Base-by-base conservation (phyloP, 1,140 invertebrate species). In the Schmidtea mediterranea region DNA sequence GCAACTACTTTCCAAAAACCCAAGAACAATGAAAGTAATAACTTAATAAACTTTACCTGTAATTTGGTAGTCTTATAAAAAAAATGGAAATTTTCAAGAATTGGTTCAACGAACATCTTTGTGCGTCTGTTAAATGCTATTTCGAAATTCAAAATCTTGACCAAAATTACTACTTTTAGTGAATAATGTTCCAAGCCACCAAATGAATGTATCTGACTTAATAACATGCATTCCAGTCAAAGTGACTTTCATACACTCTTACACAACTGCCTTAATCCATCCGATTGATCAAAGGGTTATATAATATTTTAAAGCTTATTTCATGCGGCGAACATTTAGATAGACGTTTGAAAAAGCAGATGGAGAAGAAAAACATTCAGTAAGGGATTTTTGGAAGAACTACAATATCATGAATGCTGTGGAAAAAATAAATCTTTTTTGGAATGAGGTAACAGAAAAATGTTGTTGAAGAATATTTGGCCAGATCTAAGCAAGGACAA, bases 181-280 rank as follows among this genome's bases (percentile, higher is more conserved):
- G 12, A 54, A 56, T 40, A 51, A 52, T 51, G 54, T 52, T 1
- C 51, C 54, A 21, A 47, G 53, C 15, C 53, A 56, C 24, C 55
- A 48, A 26, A 23, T n/a, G 18, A n/a, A 53, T 40, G 39, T 55
- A 12, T n/a, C 47, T 46, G 49, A 52, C 22, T 41, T 52, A 32
- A 32, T 32, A 32, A 32, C 26, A 23, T 15, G n/a, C 32, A 38
- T 23, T 23, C 37, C 46, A n/a, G 46, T 56, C 0, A 50, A 49
- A 45, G 46, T 57, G 5, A 48, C 47, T 2, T 55, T 52, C 48
- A 32, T 56, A 22, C 53, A 51, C 12, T 41, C 48, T 1, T 55
- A 50, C 45, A 53, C 52, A 26, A 48, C 49, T 1, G 40, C 45
- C 6, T 38, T 54, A 18, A 19, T 53, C 21, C 54, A 57, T 39